Evolutionary conservation across 1,140 invertebrate species (phyloP), one percentile per base, ranked within the genome.

Genomic region (Leptopilina clavipes): DNA sequence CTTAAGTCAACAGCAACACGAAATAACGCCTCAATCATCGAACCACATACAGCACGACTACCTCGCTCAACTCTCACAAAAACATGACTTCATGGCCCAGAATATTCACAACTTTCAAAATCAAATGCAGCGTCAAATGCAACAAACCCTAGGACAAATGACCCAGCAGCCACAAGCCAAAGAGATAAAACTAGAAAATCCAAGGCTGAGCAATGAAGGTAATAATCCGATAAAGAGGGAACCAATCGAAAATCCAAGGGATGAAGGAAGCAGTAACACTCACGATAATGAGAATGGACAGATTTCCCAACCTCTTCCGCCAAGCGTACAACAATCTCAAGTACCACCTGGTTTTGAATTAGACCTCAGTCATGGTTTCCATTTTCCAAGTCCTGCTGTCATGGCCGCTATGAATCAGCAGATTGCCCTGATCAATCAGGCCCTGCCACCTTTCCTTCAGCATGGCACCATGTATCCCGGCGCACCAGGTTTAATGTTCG

Each of bases 321-420:
- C 81, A 0, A 85, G 76, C 19, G 74, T 87, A 0, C 84, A 89
- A 52, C 86, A 86, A 14, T 83, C 86, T 0, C 79, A 82, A 0
- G 81, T 85, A 11, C 87, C 86, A 7, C 77, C 81, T 0, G 84
- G 80, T 11, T 90, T 90, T 71, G 89, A 90, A 19, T 79, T 89
- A 0, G 89, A 90, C 76, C 84, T 90, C 3, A 86, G 83, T 45
- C 89, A 90, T 72, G 87, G 89, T 19, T 90, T 90, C 52, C 90
- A 90, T 44, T 89, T 90, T 40, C 87, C 89, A 0, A 88, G 83
- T 22, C 88, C 89, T 0, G 90, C 89, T 1, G 88, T 91, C 17
- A 90, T 91, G 89, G 89, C 89, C 0, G 89, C 90, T 0, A 90
- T 90, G 88, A 91, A 91, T 73, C 89, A 91, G 52, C 89, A 91